Evolutionary conservation across 2,888 invertebrate species (phyloP).

Genomic region (Noctua comes): DNA sequence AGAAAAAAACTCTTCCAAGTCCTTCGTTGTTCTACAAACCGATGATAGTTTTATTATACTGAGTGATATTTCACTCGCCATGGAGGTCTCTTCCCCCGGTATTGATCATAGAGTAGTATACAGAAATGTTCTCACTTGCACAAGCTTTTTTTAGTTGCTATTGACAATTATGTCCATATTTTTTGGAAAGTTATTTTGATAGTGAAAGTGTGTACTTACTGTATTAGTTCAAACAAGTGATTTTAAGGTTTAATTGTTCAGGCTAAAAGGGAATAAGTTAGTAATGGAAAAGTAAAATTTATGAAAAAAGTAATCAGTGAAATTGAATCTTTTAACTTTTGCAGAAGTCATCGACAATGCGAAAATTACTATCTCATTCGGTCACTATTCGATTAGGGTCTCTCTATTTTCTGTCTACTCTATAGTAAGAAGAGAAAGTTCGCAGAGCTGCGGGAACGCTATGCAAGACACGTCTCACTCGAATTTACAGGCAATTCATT

Average conservation of each 20-base stretch:
- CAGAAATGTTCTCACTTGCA: neutral
- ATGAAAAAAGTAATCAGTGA: neutral
- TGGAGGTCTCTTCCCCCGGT: conserved; percentile 22
- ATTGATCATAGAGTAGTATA: conserved; percentile 36
- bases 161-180: no score
- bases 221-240: neutral
- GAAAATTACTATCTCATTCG: neutral
- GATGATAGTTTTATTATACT: conserved; percentile 56
- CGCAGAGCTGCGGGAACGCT: conserved; percentile 23
- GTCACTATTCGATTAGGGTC: conserved; percentile 1
- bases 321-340: neutral
- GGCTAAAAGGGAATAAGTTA: neutral
- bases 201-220: neutral
- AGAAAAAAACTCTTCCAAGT: neutral
- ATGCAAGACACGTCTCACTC: conserved; percentile 83
- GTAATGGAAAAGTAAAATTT: neutral
- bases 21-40: conserved; percentile 20
- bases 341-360: neutral
- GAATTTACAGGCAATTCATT: conserved; percentile 89
- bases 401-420: conserved; percentile 27
- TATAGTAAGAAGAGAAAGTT: conserved; percentile 39
- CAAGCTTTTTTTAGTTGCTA: no score
- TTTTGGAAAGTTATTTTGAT: no score
- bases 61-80: conserved; percentile 20
- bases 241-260: neutral